Base-by-base conservation (phyloP, 2,113 vertebrate species). In the Campylorhamphus procurvoides region DNA sequence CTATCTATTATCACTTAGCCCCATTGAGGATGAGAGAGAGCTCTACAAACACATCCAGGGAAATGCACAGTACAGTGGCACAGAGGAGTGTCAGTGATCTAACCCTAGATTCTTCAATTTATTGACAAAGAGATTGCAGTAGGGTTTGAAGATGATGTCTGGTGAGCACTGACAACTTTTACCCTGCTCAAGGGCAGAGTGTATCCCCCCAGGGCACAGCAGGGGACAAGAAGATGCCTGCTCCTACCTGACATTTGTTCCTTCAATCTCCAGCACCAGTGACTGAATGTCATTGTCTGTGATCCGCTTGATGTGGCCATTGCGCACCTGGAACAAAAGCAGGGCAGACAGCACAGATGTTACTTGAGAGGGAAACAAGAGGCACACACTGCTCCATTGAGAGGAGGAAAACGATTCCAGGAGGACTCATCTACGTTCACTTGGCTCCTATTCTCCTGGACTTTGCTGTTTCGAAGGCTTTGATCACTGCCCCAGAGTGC, bases 201-300 rank as follows among this genome's bases (percentile, higher is more conserved):
- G 31, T 44, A 23, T 13, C 46, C 31, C 31, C 39, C 20, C 15
- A 59, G 25, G 42, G 67, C 17, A 39, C 24, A 12, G 10, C 9
- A 39, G 29, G 35, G 23, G 7, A 80, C 25, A 85, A 66, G 18
- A 44, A 37, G 14, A 42, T 12, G 7, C 46, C 46, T 68, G 78
- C 56, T 62, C 94, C 92, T 96, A 99, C 99, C 99, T 99, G 96
- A 99, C 99, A 16, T 99, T 99, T 37, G 98, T 97, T 58, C 99
- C 99, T 96, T 99, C 99, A 7, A 99, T 99, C 96, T 99, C 99
- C 96, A 99, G 96, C 94, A 99, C 99, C 93, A 98, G 91, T 1
- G 99, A 99, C 97, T 99, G 99, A 84, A 99, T 99, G 95, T 99
- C 99, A 25, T 99, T 99, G 97, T 99, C 99, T 1, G 98, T 98